Percentiles rank a stretch among this genome's conserved stretches.
phyloP scores from a whole-genome alignment of 2,888 invertebrate species.

The Campoletis raptor region DNA sequence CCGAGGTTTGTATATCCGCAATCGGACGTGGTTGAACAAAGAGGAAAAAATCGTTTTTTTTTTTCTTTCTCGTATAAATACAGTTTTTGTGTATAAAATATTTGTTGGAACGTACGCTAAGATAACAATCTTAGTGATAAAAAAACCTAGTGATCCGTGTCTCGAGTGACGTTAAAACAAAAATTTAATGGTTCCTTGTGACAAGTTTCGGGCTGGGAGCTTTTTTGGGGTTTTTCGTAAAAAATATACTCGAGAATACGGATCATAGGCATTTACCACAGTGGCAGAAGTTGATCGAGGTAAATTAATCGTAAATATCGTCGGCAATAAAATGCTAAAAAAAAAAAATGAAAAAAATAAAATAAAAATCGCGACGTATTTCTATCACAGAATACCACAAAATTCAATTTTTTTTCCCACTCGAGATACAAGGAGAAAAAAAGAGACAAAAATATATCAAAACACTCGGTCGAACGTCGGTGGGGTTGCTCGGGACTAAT shows the following conservation, averaged over 20 bases:
- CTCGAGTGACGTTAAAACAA: slow-evolving; percentile 39
- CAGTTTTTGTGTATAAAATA: slow-evolving; percentile 71
- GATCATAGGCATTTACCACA: slow-evolving; percentile 71
- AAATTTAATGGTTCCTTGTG: neutral
- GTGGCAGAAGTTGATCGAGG: slow-evolving; percentile 72
- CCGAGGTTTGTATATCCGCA: slow-evolving; percentile 50
- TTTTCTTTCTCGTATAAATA: slow-evolving; percentile 58
- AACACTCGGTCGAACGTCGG: slow-evolving; percentile 22
- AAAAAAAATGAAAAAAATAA: slow-evolving; percentile 27
- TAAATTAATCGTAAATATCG: slow-evolving; percentile 72
- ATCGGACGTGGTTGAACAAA: slow-evolving; percentile 45
- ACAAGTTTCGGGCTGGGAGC: neutral
- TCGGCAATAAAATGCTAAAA: slow-evolving; percentile 68
- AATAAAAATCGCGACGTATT: slow-evolving; percentile 70
- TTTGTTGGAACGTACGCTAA: slow-evolving; percentile 73
- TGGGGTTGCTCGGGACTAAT: slow-evolving; percentile 3
- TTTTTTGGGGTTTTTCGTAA: neutral
- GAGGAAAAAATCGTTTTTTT: slow-evolving; percentile 65
- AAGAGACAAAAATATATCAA: slow-evolving; percentile 2
- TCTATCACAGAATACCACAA: slow-evolving; percentile 77
- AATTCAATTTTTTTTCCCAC: slow-evolving; percentile 49
- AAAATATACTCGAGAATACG: slow-evolving; percentile 47
- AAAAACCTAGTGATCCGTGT: slow-evolving; percentile 52
- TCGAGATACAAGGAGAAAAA: slow-evolving; percentile 16
- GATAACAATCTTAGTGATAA: slow-evolving; percentile 69